Base-by-base conservation (phyloP, 2,888 invertebrate genomes). In the Meandrusa payeni region DNA sequence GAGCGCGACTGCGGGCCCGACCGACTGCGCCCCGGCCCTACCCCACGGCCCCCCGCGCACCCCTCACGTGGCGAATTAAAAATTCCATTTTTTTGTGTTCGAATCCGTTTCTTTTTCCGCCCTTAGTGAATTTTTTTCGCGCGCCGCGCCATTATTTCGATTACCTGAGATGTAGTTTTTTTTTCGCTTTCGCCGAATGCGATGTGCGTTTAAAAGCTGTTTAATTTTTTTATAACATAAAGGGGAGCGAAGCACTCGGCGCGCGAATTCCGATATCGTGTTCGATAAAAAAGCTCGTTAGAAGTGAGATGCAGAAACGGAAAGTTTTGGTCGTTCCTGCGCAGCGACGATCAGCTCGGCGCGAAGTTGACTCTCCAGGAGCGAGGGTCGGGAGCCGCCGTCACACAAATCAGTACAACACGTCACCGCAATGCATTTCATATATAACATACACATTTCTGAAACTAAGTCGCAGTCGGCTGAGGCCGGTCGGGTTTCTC, bases 61-160 rank as follows among this genome's bases (percentile, higher is more conserved):
- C 63, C 64, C 61, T 59, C 71, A 62, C 69, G 71, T 68, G 67
- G 62, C 70, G 80, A 81, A 85, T 86, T 81, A 75, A 76, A 79
- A 64, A 69, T 75, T 76, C 67, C 61, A 68, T 77, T 76, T 83
- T 86, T 83, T 86, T 86, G n/a, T 85, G 63, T 77, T 52, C 60
- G 68, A 87, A 85, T 86, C 83, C 81, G 82, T 83, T 85, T 78
- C 85, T 87, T 86, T 79, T 88, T 83, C 81, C 82, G 76, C 85
- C 85, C 83, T 79, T 83, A 76, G 83, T 82, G 82, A 78, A 72
- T 86, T 88, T 88, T 88, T 88, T 88, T 80, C 75, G 78, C 77
- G 77, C 71, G 69, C 57, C 72, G 76, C 75, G 76, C 81, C 61
- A 81, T 85, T 85, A 80, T 85, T 82, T 78, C 81, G 79, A 80